Conservation (phyloP, 1,140 invertebrate genomes). For the Drusus annulatus region DNA sequence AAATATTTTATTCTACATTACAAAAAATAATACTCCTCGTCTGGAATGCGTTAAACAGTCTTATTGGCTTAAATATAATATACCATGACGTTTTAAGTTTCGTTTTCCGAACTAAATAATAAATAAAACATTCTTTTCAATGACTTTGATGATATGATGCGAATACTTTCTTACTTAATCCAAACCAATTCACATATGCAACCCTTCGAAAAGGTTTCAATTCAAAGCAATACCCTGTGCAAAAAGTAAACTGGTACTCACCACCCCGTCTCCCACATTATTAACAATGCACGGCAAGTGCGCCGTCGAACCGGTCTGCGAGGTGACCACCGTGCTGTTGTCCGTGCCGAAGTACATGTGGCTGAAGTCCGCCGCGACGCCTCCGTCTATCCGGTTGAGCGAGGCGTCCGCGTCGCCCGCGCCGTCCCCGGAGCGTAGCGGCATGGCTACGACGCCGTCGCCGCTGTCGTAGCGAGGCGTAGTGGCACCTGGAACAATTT, state of each 20-base stretch:
- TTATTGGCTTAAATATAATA: no score
- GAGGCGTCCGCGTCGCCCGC: background rate
- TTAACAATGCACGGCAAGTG: constrained; percentile 81
- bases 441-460: background rate
- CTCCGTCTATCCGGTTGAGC: constrained; percentile 49
- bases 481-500: background rate
- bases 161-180: no score
- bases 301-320: constrained; percentile 82
- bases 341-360: constrained; percentile 80
- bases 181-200: no score
- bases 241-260: constrained; percentile 69
- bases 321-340: constrained; percentile 79
- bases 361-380: constrained; percentile 53
- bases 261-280: constrained; percentile 83
- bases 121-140: no score
- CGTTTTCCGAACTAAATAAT: no score
- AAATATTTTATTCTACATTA: no score
- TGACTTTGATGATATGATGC: no score
- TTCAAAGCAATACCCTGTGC: no score
- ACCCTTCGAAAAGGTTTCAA: no score
- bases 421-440: background rate
- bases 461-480: background rate
- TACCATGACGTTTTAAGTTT: no score
- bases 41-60: no score
- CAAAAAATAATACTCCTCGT: no score